phyloP scores from a whole-genome alignment of 2,888 invertebrate genomes.

The Sarcophaga subvicina region DNA sequence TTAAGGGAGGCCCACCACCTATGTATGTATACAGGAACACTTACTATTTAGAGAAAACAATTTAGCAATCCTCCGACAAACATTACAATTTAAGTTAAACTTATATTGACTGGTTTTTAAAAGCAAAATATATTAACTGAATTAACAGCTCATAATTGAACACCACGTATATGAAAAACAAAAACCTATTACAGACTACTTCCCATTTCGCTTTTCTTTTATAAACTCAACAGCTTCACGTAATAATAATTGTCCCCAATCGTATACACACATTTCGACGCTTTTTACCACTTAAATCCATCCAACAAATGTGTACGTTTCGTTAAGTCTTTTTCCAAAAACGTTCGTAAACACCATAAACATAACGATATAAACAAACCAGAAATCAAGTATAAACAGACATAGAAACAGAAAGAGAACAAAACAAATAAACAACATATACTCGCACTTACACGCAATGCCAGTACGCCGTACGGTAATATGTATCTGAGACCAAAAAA shows the following conservation, averaged over 20 bases:
- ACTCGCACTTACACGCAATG: slow-evolving; percentile 43
- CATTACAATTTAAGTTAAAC: too few species aligned
- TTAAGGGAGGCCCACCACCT: too few species aligned
- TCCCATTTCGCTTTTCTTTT: not conserved
- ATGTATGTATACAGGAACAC: too few species aligned
- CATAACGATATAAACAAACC: slow-evolving; percentile 15
- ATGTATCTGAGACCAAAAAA: slow-evolving; percentile 7
- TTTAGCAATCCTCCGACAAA: too few species aligned
- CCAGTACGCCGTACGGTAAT: slow-evolving; percentile 5
- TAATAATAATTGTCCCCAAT: slow-evolving; percentile 37
- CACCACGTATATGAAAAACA: not conserved
- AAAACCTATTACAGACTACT: not conserved
- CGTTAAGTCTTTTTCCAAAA: slow-evolving; percentile 31
- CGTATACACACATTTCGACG: not conserved
- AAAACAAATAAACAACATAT: not conserved
- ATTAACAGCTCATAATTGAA: too few species aligned
- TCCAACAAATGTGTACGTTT: slow-evolving; percentile 18
- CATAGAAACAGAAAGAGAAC: not conserved
- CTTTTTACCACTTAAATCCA: not conserved
- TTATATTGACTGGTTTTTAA: too few species aligned
- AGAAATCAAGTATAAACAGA: slow-evolving; percentile 6
- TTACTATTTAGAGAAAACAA: too few species aligned
- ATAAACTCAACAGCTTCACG: slow-evolving; percentile 20
- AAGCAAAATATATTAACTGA: too few species aligned
- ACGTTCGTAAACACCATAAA: slow-evolving; percentile 49